A percentile compares a stretch with the other conserved stretches of the same genome.
phyloP scores from a whole-genome alignment of 1,140 invertebrate species.

The Neodiprion fabricii region DNA sequence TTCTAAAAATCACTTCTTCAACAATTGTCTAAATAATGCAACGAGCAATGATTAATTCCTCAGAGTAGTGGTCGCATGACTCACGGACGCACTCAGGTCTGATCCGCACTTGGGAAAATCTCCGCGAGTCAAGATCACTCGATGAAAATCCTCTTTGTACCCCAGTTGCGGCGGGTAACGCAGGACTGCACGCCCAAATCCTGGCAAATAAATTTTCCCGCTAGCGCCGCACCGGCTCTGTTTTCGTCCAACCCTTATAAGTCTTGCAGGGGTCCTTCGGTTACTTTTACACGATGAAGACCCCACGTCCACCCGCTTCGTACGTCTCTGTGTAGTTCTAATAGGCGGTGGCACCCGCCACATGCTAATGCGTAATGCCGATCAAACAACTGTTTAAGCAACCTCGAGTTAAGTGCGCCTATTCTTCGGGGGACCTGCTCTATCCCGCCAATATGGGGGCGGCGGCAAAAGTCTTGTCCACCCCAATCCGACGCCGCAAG shows the following conservation, averaged over 20 bases:
- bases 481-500: not conserved
- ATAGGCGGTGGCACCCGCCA: constrained; percentile 57
- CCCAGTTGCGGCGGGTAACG: not conserved
- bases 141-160: constrained; percentile 15
- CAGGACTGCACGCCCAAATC: not conserved
- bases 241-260: not conserved
- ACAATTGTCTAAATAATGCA: too few species aligned
- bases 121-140: constrained; percentile 8
- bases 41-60: too few species aligned
- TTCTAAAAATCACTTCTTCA: too few species aligned
- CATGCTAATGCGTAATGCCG: constrained; percentile 60
- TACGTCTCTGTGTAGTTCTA: constrained; percentile 33
- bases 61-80: not conserved
- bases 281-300: not conserved
- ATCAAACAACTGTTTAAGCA: constrained; percentile 62
- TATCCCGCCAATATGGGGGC: not conserved
- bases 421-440: constrained; percentile 40
- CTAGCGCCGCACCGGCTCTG: not conserved
- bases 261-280: not conserved
- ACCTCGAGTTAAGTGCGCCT: constrained; percentile 56
- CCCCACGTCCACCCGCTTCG: not conserved
- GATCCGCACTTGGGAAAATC: constrained; percentile 5
- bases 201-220: constrained; percentile 10
- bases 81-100: not conserved
- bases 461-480: constrained; percentile 28